Evolutionary conservation across 2,888 invertebrate species (phyloP).

Genomic region (Cosmia trapezina): DNA sequence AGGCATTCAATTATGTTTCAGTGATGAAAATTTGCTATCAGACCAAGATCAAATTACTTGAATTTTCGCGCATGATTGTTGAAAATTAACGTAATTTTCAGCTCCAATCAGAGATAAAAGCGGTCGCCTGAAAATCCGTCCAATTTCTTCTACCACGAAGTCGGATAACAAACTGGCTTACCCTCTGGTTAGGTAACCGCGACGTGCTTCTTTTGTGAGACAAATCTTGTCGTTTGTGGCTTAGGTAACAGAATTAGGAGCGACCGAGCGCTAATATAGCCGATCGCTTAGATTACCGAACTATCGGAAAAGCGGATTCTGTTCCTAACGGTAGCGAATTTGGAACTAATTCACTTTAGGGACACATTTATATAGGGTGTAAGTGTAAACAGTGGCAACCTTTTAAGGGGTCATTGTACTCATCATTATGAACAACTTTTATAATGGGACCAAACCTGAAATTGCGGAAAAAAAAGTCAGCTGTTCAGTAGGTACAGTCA

Average conservation of each 20-base stretch:
- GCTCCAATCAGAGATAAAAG: slow-evolving; percentile 43
- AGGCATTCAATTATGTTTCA: not conserved
- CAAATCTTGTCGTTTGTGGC: slow-evolving; percentile 31
- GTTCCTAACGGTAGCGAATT: not conserved
- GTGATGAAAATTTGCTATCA: not conserved
- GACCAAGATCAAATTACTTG: not conserved
- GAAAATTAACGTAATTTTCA: slow-evolving; percentile 38
- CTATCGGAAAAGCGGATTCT: slow-evolving; percentile 12
- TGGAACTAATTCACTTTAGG: slow-evolving; percentile 11
- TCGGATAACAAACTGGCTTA: slow-evolving; percentile 35
- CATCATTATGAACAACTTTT: too few relatives aligned
- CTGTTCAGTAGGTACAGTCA: too few relatives aligned
- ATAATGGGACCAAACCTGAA: too few relatives aligned
- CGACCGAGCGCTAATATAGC: slow-evolving; percentile 20
- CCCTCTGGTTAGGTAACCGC: slow-evolving; percentile 30
- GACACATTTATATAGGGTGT: not conserved
- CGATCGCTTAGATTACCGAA: slow-evolving; percentile 18
- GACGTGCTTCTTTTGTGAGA: slow-evolving; percentile 48
- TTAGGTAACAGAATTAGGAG: slow-evolving; percentile 35
- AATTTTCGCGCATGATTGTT: not conserved
- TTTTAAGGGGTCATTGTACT: too few relatives aligned
- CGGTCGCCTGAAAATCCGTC: slow-evolving; percentile 17
- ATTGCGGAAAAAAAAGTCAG: too few relatives aligned
- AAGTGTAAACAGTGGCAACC: too few relatives aligned
- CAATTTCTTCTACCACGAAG: slow-evolving; percentile 34